Base-by-base conservation (phyloP, 2,797 vertebrate species). In the Discoglossus pictus region DNA sequence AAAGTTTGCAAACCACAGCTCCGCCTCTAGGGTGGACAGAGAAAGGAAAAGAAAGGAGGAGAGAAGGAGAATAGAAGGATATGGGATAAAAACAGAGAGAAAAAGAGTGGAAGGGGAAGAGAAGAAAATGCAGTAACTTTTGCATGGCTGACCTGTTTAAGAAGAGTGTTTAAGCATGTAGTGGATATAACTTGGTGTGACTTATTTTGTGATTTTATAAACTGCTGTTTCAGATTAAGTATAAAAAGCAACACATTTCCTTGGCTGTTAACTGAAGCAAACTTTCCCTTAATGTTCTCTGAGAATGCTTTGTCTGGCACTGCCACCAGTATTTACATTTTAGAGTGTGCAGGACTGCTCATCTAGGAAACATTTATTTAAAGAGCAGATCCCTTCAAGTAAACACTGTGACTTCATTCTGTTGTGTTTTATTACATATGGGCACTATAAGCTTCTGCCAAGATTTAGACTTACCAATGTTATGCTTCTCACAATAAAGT, bases 1-100 rank as follows among this genome's bases (percentile, higher is more conserved):
- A 81, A 90, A 91, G 83, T 89, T 89, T 83, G 84, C 72, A 78
- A 86, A 81, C 78, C 84, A 82, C 82, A 82, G 80, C 81, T 81
- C 80, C 81, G 63, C 80, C 74, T 61, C 67, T 79, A 83, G 87
- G 87, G 80, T 84, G 86, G 79, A 76, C 76, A 10, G 65, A 55
- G 78, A 58, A 72, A 77, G 31, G 16, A 61, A 23, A 23, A 25
- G 11, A 51, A 36, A 38, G 27, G 21, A 65, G 21, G n/a, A n/a
- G n/a, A n/a, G n/a, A 51, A 1, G 1, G 5, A 11, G 56, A 27
- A 53, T n/a, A 25, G 0, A 38, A 52, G 17, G 2, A 62, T 55
- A 7, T 9, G 46, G 48, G 52, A 53, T 15, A n/a, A n/a, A n/a
- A n/a, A n/a, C n/a, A n/a, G 34, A 21, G 16, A 35, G 39, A n/a